Evolutionary conservation across 2,113 vertebrate species (phyloP), one percentile per base, ranked within the genome.

Genomic region (Egretta garzetta): DNA sequence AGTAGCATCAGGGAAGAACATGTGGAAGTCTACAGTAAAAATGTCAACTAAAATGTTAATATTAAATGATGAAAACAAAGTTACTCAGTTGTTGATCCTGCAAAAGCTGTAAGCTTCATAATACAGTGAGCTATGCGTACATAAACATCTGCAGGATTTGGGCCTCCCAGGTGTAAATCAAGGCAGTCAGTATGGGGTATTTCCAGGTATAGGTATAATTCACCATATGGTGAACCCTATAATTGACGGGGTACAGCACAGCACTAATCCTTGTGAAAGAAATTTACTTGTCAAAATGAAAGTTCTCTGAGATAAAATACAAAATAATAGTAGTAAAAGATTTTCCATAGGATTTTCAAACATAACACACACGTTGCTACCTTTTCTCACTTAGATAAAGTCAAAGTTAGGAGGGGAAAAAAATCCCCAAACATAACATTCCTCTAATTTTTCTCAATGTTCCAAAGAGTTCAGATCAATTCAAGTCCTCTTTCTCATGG

Each of bases 341-440:
- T 52, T 80, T 90, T 58, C 20, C 10, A 5, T 20, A 37, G 14
- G 14, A 12, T 45, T 91, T 88, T 47, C 9, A 68, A 63, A 68
- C 35, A 32, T 13, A 59, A 45, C 8, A 18, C 1, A 0, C 3
- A 27, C 18, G 27, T 26, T 72, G 12, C 14, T 86, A 2, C 9
- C 43, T 73, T 53, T 9, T 62, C 20, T 17, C 58, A 21, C 10
- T 35, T 43, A n/a, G 26, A 10, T 53, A n/a, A 86, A 80, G 8
- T 50, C 10, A 56, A 11, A 50, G 11, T 35, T 35, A 45, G 28
- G 22, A 87, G 24, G 5, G 14, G 18, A 4, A 14, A 32, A 55
- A 9, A 47, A 28, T 15, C 9, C 15, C 15, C 0, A 16, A 72
- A 47, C 7, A 37, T 24, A 30, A 4, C 2, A 37, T 80, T 87